Conservation (phyloP, 1,140 invertebrate species). For the Bacillus rossius region DNA sequence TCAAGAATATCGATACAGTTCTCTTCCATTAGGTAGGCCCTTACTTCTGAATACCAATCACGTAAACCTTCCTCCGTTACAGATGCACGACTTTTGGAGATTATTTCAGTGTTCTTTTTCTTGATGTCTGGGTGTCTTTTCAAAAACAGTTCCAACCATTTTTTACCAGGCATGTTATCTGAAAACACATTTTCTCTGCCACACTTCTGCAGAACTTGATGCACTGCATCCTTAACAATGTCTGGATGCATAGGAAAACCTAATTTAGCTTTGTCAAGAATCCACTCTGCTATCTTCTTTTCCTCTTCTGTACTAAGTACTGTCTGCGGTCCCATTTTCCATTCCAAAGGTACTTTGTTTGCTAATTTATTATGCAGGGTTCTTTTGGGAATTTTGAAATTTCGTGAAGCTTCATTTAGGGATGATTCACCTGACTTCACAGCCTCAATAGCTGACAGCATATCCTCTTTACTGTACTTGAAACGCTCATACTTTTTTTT, state of each 20-base stretch:
- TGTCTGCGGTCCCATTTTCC: slow-evolving; percentile 20
- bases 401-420: no score
- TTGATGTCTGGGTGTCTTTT: slow-evolving; percentile 32
- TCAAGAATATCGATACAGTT: slow-evolving; percentile 26
- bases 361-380: slow-evolving; percentile 21
- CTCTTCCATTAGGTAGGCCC: slow-evolving; percentile 27
- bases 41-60: slow-evolving; percentile 35
- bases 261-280: slow-evolving; percentile 24
- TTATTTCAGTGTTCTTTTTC: slow-evolving; percentile 30
- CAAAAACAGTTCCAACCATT: slow-evolving; percentile 23
- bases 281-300: slow-evolving; percentile 22
- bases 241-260: slow-evolving; percentile 31
- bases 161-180: slow-evolving; percentile 8
- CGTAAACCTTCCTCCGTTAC: slow-evolving; percentile 30
- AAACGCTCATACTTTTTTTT: no score
- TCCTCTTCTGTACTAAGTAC: slow-evolving; percentile 28
- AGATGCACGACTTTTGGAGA: slow-evolving; percentile 30
- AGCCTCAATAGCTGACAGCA: no score
- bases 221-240: slow-evolving; percentile 25
- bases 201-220: slow-evolving; percentile 21
- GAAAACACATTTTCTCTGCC: slow-evolving; percentile 3
- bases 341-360: slow-evolving; percentile 5
- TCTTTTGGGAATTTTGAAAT: slow-evolving; percentile 19
- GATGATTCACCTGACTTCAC: no score
- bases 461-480: no score